Evolutionary conservation across 1,140 invertebrate species (phyloP).

Genomic region (Trialeurodes vaporariorum): DNA sequence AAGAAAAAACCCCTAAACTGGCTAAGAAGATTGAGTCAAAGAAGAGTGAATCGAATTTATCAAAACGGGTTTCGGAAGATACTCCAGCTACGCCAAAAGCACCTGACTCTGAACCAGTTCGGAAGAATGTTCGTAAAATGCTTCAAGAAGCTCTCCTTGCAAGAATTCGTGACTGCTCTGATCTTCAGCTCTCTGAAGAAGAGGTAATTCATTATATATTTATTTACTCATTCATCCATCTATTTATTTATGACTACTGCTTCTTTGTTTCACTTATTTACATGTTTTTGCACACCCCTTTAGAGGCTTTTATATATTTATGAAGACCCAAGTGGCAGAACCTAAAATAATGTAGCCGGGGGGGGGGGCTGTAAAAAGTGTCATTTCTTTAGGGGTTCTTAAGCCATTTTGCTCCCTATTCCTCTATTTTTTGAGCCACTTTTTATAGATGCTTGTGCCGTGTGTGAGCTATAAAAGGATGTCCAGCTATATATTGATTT

Average conservation of each 20-base stretch:
- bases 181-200: conserved; percentile 47
- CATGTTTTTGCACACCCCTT: too few species aligned
- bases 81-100: conserved; percentile 20
- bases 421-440: too few species aligned
- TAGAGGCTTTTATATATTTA: too few species aligned
- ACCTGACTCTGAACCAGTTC: conserved; percentile 51
- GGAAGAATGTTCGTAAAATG: conserved; percentile 67
- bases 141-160: conserved; percentile 54
- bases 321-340: too few species aligned
- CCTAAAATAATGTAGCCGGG: too few species aligned
- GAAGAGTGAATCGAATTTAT: conserved; percentile 17
- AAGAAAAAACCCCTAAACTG: conserved; percentile 21
- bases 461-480: too few species aligned
- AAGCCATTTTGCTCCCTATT: too few species aligned
- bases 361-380: too few species aligned
- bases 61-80: conserved; percentile 1
- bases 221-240: neutral
- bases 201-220: conserved; percentile 37
- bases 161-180: conserved; percentile 49
- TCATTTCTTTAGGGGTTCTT: too few species aligned
- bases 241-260: conserved; percentile 7
- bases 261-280: neutral
- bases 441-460: too few species aligned
- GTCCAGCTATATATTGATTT: too few species aligned
- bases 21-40: conserved; percentile 20